phyloP scores from a whole-genome alignment of 2,888 invertebrate species.

The Drosophila melanosoma region DNA sequence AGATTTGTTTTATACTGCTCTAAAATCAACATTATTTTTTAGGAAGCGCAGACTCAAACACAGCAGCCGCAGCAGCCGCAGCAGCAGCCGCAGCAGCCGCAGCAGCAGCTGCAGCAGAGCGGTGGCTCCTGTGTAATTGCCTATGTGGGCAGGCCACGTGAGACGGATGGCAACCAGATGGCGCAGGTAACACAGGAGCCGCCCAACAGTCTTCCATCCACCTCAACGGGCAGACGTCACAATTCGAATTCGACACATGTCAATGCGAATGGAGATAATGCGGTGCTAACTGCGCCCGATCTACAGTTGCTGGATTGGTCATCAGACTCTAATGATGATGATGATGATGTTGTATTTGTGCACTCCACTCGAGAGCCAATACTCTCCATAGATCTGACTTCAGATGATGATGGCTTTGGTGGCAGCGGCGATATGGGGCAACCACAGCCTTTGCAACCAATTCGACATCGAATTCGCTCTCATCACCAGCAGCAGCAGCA shows the following conservation, averaged over 20 bases:
- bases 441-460: conserved; percentile 20
- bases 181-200: conserved; percentile 33
- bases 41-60: conserved; percentile 20
- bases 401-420: conserved; percentile 86
- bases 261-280: conserved; percentile 46
- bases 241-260: conserved; percentile 18
- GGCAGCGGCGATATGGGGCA: conserved; percentile 29
- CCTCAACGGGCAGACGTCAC: conserved; percentile 53
- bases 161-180: conserved; percentile 19
- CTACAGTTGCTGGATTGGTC: conserved; percentile 91
- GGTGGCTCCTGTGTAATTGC: conserved; percentile 67
- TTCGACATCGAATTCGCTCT: conserved; percentile 10
- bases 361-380: conserved; percentile 86
- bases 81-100: conserved; percentile 13
- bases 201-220: conserved; percentile 45
- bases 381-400: conserved; percentile 86
- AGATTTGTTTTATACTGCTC: background rate
- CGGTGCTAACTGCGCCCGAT: conserved; percentile 87
- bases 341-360: conserved; percentile 87
- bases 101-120: conserved; percentile 46
- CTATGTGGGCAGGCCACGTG: conserved; percentile 68
- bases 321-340: conserved; percentile 87
- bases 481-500: conserved; percentile 14
- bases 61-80: conserved; percentile 34
- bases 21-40: background rate